Percentiles rank a stretch among this genome's conserved stretches.
phyloP scores from a whole-genome alignment of 1,140 invertebrate genomes.

The Caenorhabditis tropicalis region DNA sequence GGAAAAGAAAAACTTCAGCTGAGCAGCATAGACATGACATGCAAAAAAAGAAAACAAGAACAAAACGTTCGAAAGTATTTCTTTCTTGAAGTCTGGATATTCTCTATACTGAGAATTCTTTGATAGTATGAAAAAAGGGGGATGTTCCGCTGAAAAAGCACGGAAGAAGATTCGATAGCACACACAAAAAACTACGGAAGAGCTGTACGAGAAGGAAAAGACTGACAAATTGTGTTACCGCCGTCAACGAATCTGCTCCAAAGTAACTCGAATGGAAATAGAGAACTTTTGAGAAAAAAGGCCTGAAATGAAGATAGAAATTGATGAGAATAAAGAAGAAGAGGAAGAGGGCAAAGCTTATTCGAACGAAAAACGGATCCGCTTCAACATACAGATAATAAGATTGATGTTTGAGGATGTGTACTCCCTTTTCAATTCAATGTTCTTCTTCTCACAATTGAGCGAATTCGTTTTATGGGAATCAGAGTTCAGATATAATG shows the following conservation, averaged over 20 bases:
- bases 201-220: neutral
- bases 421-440: neutral
- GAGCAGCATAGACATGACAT: neutral
- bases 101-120: neutral
- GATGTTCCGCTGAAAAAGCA: neutral
- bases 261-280: neutral
- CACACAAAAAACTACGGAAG: constrained; percentile 4
- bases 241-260: constrained; percentile 1
- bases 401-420: constrained; percentile 21
- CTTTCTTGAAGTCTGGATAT: neutral
- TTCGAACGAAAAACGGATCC: neutral
- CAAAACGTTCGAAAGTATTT: neutral
- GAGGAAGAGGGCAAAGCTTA: neutral
- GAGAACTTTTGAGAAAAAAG: neutral
- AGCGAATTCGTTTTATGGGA: neutral
- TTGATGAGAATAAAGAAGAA: neutral
- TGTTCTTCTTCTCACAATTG: neutral
- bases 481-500: neutral
- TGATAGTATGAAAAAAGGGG: neutral
- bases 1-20: neutral
- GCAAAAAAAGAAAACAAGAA: neutral
- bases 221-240: constrained; percentile 39
- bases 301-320: neutral
- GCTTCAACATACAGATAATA: neutral
- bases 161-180: neutral